Conservation (phyloP, 92 coral and sea anemone genomes). For the Zoanthus gigantus region DNA sequence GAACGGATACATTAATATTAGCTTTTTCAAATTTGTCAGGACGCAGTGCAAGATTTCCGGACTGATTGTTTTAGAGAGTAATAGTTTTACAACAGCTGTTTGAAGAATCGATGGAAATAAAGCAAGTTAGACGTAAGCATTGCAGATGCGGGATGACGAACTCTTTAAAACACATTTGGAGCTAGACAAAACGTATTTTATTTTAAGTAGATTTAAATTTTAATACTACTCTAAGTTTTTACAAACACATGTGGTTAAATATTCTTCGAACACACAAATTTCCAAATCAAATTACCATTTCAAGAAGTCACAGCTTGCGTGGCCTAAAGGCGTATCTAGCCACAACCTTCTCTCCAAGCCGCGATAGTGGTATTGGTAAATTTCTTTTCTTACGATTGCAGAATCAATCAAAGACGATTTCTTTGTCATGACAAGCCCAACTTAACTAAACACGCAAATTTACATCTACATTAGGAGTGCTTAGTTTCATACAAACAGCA, state of each 20-base stretch:
- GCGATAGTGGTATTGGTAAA: not conserved
- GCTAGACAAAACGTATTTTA: not conserved
- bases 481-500: not conserved
- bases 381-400: not conserved
- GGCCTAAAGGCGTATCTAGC: slow-evolving; percentile 25
- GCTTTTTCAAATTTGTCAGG: not conserved
- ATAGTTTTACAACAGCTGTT: not conserved
- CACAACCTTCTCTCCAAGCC: slow-evolving; percentile 19
- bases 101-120: not conserved
- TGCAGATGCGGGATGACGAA: not conserved
- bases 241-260: slow-evolving; percentile 19
- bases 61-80: not conserved
- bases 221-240: not conserved
- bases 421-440: slow-evolving; percentile 14
- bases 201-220: not conserved
- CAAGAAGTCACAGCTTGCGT: not conserved
- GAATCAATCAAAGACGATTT: slow-evolving; percentile 25
- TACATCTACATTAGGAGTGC: not conserved
- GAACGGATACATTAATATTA: slow-evolving; percentile 1
- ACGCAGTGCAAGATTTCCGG: not conserved
- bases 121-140: no score
- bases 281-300: not conserved
- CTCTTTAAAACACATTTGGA: not conserved
- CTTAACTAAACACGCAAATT: slow-evolving; percentile 29
- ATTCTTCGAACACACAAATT: not conserved